phyloP scores from a whole-genome alignment of 2,797 vertebrate species.

The Nyctalus aviator region DNA sequence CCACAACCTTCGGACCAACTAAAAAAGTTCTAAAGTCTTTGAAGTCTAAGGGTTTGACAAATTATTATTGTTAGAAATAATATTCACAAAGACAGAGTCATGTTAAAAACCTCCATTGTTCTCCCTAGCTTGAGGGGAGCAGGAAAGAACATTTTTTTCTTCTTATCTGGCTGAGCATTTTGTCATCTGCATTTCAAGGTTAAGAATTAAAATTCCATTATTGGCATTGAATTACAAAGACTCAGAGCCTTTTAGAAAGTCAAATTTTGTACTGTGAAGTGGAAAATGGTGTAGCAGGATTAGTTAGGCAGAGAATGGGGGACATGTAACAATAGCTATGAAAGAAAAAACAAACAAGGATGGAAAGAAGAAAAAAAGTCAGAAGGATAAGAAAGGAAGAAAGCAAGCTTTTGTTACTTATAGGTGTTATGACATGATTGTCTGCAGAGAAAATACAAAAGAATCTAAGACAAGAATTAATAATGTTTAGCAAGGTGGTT shows the following conservation, averaged over 20 bases:
- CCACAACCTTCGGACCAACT: too few relatives aligned
- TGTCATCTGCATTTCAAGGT: conserved; percentile 34
- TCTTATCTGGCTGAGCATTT: conserved; percentile 31
- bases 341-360: background rate
- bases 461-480: conserved; percentile 1
- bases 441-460: background rate
- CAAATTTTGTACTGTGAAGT: conserved; percentile 34
- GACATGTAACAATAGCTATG: background rate
- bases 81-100: background rate
- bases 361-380: background rate
- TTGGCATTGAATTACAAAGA: conserved; percentile 35
- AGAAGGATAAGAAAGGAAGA: background rate
- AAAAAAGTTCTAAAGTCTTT: conserved; percentile 6
- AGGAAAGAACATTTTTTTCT: background rate
- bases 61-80: background rate
- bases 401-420: background rate
- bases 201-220: conserved; percentile 49
- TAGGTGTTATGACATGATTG: background rate
- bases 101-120: conserved; percentile 11
- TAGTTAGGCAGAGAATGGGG: background rate
- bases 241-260: background rate
- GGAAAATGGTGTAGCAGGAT: background rate
- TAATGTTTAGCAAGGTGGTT: background rate
- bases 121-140: background rate
- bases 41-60: conserved; percentile 11